Evolutionary conservation across 2,888 invertebrate genomes (phyloP), one percentile per base, ranked within the genome.

Genomic region (Protonemura montana): DNA sequence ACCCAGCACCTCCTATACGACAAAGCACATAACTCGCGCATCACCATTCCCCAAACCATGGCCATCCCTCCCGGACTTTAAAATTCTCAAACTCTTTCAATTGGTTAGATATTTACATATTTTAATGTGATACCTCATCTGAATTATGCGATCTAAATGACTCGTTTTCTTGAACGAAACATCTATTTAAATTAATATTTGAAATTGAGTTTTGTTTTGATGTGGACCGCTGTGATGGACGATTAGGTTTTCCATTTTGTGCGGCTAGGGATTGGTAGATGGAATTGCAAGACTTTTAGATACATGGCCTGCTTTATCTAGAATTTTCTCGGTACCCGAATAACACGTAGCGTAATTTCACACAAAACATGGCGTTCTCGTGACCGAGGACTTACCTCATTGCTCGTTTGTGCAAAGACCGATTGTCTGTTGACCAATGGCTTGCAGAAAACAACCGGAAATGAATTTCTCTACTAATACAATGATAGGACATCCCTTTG

Each of bases 191-290:
- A 59, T 59, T 10, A 59, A 59, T 59, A 59, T 59, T n/a, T 59
- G 59, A 59, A 59, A 59, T 59, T 59, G 59, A 59, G 59, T 59
- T 59, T 59, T 59, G 59, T 59, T 59, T 59, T 59, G 59, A 59
- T 59, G 59, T 59, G 21, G 21, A 59, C 59, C 59, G 59, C 59
- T 3, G 16, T 2, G 59, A 21, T 21, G 59, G 21, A 13, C 59
- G 21, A 21, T 21, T 21, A 59, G 59, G 59, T 59, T 59, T 59
- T 59, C 13, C 59, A 59, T 59, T 59, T 59, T 59, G 59, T 59
- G 13, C 59, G 21, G 3, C 59, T 10, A 59, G 21, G 13, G 59
- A 59, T 21, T 2, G 21, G 59, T 21, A 21, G 59, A 59, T 59
- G 59, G 21, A 59, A 59, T 59, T 10, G 59, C 59, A 59, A 59